phyloP scores from a whole-genome alignment of 2,113 vertebrate species.

The Trichomycterus rosablanca region DNA sequence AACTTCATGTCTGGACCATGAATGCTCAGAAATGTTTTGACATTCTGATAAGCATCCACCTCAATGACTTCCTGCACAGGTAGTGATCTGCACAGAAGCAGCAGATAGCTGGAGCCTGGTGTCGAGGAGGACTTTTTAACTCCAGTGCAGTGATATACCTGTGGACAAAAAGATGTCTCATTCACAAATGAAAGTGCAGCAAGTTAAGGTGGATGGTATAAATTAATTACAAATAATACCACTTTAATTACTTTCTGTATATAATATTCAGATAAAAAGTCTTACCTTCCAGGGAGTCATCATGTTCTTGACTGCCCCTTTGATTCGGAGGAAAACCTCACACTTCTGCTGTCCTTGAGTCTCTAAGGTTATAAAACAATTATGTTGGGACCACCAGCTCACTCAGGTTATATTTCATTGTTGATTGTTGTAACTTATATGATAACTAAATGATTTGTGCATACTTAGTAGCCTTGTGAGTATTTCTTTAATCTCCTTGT shows the following conservation, averaged over 20 bases:
- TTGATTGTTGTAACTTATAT: too few species aligned
- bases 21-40: constrained; percentile 41
- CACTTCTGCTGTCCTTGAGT: constrained; percentile 30
- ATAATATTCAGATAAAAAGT: constrained; percentile 8
- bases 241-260: neutral
- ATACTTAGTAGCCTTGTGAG: constrained; percentile 44
- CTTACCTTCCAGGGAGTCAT: constrained; percentile 49
- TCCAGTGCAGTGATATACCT: constrained; percentile 53
- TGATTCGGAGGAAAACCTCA: constrained; percentile 48
- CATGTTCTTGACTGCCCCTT: constrained; percentile 37
- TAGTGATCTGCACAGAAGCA: constrained; percentile 48
- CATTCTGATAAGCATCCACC: constrained; percentile 30
- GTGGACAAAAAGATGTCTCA: neutral
- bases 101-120: constrained; percentile 32
- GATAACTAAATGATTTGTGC: too few species aligned
- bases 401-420: too few species aligned
- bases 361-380: constrained; percentile 21
- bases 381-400: too few species aligned
- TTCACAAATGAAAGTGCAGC: too few species aligned
- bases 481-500: constrained; percentile 48
- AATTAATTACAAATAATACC: too few species aligned
- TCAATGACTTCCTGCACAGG: constrained; percentile 29
- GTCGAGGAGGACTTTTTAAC: constrained; percentile 21
- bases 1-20: constrained; percentile 55
- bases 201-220: too few species aligned